phyloP scores from a whole-genome alignment of 2,797 vertebrate species.

The Loriculus beryllinus region DNA sequence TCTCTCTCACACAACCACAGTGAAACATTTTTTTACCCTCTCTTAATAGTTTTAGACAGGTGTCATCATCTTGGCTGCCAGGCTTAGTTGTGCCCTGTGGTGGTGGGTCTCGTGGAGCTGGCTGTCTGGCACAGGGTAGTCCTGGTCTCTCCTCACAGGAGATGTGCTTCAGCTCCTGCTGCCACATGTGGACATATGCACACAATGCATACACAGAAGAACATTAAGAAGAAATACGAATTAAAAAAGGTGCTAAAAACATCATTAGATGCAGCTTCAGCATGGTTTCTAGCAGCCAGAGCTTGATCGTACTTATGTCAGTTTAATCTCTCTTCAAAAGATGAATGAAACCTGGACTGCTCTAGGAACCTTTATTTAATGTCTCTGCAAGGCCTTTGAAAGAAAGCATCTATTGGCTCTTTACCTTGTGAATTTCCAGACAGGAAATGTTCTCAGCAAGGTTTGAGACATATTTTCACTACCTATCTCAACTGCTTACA shows the following conservation, averaged over 20 bases:
- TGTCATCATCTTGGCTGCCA: rapidly evolving
- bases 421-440: neutral
- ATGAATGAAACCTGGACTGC: neutral
- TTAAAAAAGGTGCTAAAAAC: neutral
- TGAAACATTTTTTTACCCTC: neutral
- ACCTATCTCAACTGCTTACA: neutral
- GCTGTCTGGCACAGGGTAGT: rapidly evolving
- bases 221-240: neutral
- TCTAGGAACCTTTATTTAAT: neutral
- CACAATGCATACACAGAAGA: too few relatives aligned
- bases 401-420: neutral
- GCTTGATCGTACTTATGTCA: neutral
- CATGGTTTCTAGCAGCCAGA: neutral
- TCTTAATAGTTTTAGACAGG: neutral
- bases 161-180: rapidly evolving
- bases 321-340: neutral
- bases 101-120: neutral
- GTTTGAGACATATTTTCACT: neutral
- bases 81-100: neutral
- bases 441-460: neutral
- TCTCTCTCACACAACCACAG: rapidly evolving
- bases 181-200: rapidly evolving
- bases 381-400: neutral
- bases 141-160: neutral
- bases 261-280: neutral